phyloP scores from a whole-genome alignment of 2,888 invertebrate species.

The Eristalis intricaria region DNA sequence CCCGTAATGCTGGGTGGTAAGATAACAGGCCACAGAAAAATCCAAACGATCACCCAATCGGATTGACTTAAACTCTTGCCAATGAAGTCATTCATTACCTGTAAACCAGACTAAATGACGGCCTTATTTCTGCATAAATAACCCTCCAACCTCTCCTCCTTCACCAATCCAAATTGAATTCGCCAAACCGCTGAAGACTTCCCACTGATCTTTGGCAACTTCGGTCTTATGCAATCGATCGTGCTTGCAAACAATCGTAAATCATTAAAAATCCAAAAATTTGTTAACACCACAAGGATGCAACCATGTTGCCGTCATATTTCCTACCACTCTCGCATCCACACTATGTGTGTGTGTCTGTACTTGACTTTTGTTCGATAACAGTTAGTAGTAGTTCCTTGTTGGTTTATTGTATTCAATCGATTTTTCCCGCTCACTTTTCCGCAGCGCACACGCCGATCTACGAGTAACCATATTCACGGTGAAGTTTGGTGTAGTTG shows the following conservation, averaged over 20 bases:
- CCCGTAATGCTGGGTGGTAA: not conserved
- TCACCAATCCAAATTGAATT: not conserved
- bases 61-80: not conserved
- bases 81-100: not conserved
- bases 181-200: conserved; percentile 16
- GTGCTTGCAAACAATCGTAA: conserved; percentile 56
- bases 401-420: conserved; percentile 35
- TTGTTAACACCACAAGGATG: conserved; percentile 24
- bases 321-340: not conserved
- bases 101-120: not conserved
- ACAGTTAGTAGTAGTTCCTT: conserved; percentile 62
- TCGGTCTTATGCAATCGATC: conserved; percentile 52
- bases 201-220: conserved; percentile 38
- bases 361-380: conserved; percentile 63
- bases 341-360: conserved; percentile 16
- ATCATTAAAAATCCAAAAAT: conserved; percentile 50
- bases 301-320: conserved; percentile 44
- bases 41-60: not conserved
- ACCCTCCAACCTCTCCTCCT: not conserved
- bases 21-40: not conserved
- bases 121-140: not conserved
- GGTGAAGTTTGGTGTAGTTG: conserved; percentile 63
- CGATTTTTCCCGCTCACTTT: conserved; percentile 64
- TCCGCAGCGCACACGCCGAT: conserved; percentile 11
- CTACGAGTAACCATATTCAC: conserved; percentile 54